Percentiles rank a stretch among this genome's conserved stretches.
phyloP scores from a whole-genome alignment of 2,888 invertebrate genomes.

The Malthinus flaveolus region DNA sequence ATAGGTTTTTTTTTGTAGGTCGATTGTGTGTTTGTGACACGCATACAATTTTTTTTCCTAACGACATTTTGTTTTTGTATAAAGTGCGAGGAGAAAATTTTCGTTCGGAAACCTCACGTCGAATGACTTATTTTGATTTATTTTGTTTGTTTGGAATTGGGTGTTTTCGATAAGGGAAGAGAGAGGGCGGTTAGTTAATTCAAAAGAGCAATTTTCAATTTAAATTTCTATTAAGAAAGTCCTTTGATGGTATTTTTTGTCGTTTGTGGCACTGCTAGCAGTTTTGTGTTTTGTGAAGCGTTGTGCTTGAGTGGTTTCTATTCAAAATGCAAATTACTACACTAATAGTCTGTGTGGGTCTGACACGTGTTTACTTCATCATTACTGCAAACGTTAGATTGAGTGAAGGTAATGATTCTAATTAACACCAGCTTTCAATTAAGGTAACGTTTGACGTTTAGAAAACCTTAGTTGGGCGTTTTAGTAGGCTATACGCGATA shows the following conservation, averaged over 20 bases:
- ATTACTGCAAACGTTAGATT: slow-evolving; percentile 29
- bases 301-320: slow-evolving; percentile 19
- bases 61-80: no score
- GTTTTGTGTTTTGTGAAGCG: slow-evolving; percentile 14
- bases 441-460: slow-evolving; percentile 25
- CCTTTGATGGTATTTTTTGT: slow-evolving; percentile 20
- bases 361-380: slow-evolving; percentile 32
- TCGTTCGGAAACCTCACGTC: no score
- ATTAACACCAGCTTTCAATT: slow-evolving; percentile 30
- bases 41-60: no score
- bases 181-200: slow-evolving; percentile 23
- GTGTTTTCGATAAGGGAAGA: slow-evolving; percentile 6
- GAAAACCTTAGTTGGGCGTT: neutral
- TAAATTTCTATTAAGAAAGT: slow-evolving; percentile 25
- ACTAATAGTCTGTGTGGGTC: slow-evolving; percentile 33
- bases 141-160: slow-evolving; percentile 19
- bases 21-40: no score
- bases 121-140: slow-evolving; percentile 3
- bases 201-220: slow-evolving; percentile 28
- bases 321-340: slow-evolving; percentile 33
- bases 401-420: slow-evolving; percentile 28
- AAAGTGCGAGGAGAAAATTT: no score
- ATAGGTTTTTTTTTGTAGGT: no score
- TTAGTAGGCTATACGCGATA: neutral
- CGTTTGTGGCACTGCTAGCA: slow-evolving; percentile 4